phyloP scores from a whole-genome alignment of 2,113 vertebrate genomes.

The Alligator mississippiensis region DNA sequence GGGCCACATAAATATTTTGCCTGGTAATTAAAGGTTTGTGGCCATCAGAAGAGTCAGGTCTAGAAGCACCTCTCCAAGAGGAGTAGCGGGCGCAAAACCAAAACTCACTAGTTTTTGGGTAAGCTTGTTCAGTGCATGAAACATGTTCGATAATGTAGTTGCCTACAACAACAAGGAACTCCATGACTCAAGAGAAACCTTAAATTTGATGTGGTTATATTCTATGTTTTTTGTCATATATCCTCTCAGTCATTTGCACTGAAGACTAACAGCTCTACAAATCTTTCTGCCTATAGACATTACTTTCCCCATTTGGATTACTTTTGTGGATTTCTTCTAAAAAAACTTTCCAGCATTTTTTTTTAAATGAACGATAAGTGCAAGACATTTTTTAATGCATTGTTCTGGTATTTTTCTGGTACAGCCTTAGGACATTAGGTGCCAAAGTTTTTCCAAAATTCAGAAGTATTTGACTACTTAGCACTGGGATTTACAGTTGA shows the following conservation, averaged over 20 bases:
- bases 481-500: background rate
- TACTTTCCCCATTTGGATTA: background rate
- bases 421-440: background rate
- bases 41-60: too few species aligned
- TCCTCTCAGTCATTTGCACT: background rate
- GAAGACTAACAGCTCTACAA: background rate
- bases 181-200: too few species aligned
- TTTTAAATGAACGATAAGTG: background rate
- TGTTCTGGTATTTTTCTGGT: background rate
- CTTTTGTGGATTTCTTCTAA: background rate
- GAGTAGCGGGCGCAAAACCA: too few species aligned
- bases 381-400: background rate
- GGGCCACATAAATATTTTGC: too few species aligned
- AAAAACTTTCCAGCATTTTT: background rate
- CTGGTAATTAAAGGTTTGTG: too few species aligned
- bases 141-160: too few species aligned
- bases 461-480: background rate
- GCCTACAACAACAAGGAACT: too few species aligned
- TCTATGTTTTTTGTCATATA: background rate
- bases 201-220: too few species aligned
- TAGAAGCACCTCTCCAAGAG: too few species aligned
- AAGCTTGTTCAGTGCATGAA: too few species aligned
- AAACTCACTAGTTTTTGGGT: too few species aligned
- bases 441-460: background rate
- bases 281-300: background rate